Evolutionary conservation across 2,888 invertebrate species (phyloP), one percentile per base, ranked within the genome.

Genomic region (Stenotaenia linearis): DNA sequence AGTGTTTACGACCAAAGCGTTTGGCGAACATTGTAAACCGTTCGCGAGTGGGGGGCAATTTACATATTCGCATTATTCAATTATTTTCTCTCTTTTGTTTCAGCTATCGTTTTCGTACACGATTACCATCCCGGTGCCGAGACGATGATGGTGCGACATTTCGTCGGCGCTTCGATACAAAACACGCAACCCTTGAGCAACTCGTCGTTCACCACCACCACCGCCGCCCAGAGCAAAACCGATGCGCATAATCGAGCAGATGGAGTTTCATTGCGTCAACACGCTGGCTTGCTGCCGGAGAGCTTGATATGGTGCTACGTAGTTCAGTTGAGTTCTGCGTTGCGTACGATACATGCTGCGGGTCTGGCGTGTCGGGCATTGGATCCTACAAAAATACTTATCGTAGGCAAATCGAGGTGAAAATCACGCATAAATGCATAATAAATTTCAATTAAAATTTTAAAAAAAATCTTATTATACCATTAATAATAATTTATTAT

Each of bases 51-150:
- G n/a, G n/a, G n/a, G n/a, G n/a, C n/a, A n/a, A n/a, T n/a, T n/a
- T n/a, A n/a, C n/a, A n/a, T n/a, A n/a, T n/a, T n/a, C n/a, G n/a
- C n/a, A n/a, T n/a, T n/a, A n/a, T n/a, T n/a, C n/a, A n/a, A n/a
- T n/a, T n/a, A n/a, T n/a, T n/a, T n/a, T n/a, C n/a, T n/a, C n/a
- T n/a, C n/a, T n/a, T n/a, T 82, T 83, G 82, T 88, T 89, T 37
- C 87, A 96, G 97, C 98, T 80, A 90, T 98, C 89, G 91, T 98
- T 83, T 93, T 98, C 87, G 96, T 97, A 79, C 98, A 97, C 87
- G 96, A 97, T 86, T 98, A 94, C 88, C 94, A 96, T 88, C 94
- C 98, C 30, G 92, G 93, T 79, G 93, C 96, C 80, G 93, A 93
- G 85, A 97, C 97, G 0, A 87, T 99, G 83, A 89, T 95, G 88